phyloP scores from a whole-genome alignment of 2,113 vertebrate species.

The Podarcis cretensis region DNA sequence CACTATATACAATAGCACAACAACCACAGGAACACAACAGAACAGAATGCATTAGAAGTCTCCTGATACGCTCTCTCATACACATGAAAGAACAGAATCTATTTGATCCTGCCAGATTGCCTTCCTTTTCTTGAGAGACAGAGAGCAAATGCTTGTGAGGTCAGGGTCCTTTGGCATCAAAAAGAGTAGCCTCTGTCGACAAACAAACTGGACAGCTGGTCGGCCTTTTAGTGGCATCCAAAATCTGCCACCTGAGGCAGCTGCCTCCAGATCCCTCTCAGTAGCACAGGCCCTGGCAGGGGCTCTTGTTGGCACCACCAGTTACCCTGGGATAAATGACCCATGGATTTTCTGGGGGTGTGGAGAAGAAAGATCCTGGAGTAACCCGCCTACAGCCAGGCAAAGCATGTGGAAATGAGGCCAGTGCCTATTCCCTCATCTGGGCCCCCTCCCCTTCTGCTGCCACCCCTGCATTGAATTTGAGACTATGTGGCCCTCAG shows the following conservation, averaged over 20 bases:
- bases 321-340: not conserved
- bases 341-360: not conserved
- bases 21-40: no score
- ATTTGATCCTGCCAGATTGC: not conserved
- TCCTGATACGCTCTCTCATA: no score
- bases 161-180: not conserved
- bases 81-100: not conserved
- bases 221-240: not conserved
- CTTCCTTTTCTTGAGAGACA: not conserved
- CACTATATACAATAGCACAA: no score
- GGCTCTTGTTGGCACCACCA: not conserved
- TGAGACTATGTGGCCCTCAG: not conserved
- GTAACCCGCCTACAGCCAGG: not conserved
- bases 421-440: no score
- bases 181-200: not conserved
- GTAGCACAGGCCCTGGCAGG: not conserved
- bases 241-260: not conserved
- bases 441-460: not conserved
- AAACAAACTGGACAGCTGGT: not conserved
- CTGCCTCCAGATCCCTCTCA: not conserved
- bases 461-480: not conserved
- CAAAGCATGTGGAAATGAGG: not conserved
- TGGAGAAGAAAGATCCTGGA: not conserved
- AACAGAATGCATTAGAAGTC: no score
- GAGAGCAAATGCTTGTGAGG: not conserved